These are phyloP conservation scores for Pelobates cultripes DNA, from an alignment of 2,797 vertebrate genomes.

Conservation along the genomic window DNA sequence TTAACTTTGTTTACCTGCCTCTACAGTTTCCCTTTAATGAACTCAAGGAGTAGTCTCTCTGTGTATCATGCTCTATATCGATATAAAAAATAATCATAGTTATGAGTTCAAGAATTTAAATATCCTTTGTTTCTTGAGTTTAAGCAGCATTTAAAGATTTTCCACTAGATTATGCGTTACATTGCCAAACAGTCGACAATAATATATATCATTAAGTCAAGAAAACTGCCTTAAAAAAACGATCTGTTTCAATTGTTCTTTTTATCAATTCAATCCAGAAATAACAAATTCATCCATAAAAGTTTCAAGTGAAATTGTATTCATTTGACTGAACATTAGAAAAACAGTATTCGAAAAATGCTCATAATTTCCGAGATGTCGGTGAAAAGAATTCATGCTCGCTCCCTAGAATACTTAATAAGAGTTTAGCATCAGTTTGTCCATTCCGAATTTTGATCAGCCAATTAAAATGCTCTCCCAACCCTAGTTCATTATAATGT, in stretches of 20 bases:
- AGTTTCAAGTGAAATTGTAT: not conserved
- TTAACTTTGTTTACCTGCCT: too few relatives aligned
- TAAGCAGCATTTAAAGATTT: too few relatives aligned
- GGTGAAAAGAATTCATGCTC: not conserved
- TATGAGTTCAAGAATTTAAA: too few relatives aligned
- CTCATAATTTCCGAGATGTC: constrained; percentile 1
- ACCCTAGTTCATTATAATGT: constrained; percentile 36
- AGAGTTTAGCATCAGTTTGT: constrained; percentile 14
- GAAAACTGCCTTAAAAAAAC: not conserved
- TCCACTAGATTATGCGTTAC: too few relatives aligned
- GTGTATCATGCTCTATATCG: too few relatives aligned
- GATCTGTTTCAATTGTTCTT: not conserved
- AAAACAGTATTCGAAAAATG: constrained; percentile 10
- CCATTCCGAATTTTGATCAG: constrained; percentile 36
- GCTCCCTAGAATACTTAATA: constrained; percentile 38
- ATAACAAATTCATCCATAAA: constrained; percentile 1
- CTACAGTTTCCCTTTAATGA: too few relatives aligned
- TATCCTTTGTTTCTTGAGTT: too few relatives aligned
- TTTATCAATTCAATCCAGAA: not conserved
- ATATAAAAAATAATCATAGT: too few relatives aligned
- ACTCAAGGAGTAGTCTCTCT: too few relatives aligned
- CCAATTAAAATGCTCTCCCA: constrained; percentile 44
- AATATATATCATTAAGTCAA: not conserved
- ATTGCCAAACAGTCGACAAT: not conserved
- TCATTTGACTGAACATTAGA: not conserved